A percentile compares a stretch with the other conserved stretches of the same genome.
These are phyloP conservation scores for Drosophila cyrtoloma DNA, from an alignment of 2,888 invertebrate species.

Conservation along the genomic window DNA sequence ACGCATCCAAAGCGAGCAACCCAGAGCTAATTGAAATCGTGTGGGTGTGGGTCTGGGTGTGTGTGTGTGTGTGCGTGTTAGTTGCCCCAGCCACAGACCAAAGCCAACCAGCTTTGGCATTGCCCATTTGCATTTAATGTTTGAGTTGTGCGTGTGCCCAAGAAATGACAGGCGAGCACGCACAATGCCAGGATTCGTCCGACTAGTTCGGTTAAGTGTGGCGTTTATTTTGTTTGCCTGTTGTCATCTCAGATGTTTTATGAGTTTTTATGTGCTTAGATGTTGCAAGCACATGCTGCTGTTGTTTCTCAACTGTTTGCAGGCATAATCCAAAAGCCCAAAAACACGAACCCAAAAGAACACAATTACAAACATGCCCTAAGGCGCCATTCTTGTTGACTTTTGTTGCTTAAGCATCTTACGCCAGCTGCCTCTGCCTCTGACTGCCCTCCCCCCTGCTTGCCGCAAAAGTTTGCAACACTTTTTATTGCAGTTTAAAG, in stretches of 20 bases:
- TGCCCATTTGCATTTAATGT: slow-evolving; percentile 53
- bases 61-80: neutral
- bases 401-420: slow-evolving; percentile 53
- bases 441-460: neutral
- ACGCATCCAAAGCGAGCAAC: slow-evolving; percentile 42
- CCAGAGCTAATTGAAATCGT: slow-evolving; percentile 72
- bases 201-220: slow-evolving; percentile 47
- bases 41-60: neutral
- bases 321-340: slow-evolving; percentile 11
- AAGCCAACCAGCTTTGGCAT: slow-evolving; percentile 20
- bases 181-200: slow-evolving; percentile 34
- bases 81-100: neutral
- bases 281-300: slow-evolving; percentile 45
- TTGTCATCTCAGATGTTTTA: slow-evolving; percentile 56
- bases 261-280: slow-evolving; percentile 66
- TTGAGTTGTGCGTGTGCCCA: slow-evolving; percentile 42
- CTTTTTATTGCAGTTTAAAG: slow-evolving; percentile 76
- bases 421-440: neutral
- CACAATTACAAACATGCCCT: slow-evolving; percentile 70
- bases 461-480: slow-evolving; percentile 50
- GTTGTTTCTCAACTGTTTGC: slow-evolving; percentile 42
- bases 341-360: slow-evolving; percentile 26
- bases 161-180: slow-evolving; percentile 68
- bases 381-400: slow-evolving; percentile 50
- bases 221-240: slow-evolving; percentile 55